Evolutionary conservation across 37 sponge, comb jelly and placozoan species (phyloP), one percentile per base, ranked within the genome.

Genomic region (Corticium candelabrum): DNA sequence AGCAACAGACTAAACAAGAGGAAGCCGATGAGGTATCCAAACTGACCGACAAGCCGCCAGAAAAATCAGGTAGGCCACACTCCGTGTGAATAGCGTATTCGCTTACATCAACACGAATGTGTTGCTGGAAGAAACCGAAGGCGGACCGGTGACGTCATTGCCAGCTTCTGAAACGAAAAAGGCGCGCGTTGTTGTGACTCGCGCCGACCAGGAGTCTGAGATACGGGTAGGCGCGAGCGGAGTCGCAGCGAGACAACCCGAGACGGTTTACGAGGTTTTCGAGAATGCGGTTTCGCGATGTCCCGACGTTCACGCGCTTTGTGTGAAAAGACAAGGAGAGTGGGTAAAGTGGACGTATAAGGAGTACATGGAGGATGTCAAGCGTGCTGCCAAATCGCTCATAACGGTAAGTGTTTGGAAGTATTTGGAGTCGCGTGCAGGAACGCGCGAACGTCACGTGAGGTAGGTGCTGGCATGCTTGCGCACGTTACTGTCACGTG

Each of bases 341-440:
- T 88, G 87, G 90, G 57, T 57, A 68, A 31, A 39, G 1, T 80
- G 83, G 37, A 92, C 73, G 30, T 92, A 82, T 67, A 4, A 74
- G 11, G 40, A 88, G 78, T 86, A 88, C 80, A 79, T 81, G 37
- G 71, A 83, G 29, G 67, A 78, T 11, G 76, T 74, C 38, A 36
- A 85, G 32, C 31, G 40, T 37, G 85, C 82, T 39, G 86, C 89
- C 67, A 92, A 92, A 76, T 83, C 89, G 21, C 83, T 88, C 72
- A 57, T 92, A 3, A 86, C 87, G 82, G 93, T 92, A 39, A 0
- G 41, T 29, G 32, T 0, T 29, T 43, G 7, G 1, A 37, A 27
- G n/a, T 31, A 35, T 2, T 37, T 38, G 2, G 32, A 35, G 1
- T n/a, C n/a, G n/a, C n/a, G n/a, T n/a, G n/a, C n/a, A n/a, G n/a